phyloP scores from a whole-genome alignment of 1,140 invertebrate genomes.

The Ditylenchus dipsaci region DNA sequence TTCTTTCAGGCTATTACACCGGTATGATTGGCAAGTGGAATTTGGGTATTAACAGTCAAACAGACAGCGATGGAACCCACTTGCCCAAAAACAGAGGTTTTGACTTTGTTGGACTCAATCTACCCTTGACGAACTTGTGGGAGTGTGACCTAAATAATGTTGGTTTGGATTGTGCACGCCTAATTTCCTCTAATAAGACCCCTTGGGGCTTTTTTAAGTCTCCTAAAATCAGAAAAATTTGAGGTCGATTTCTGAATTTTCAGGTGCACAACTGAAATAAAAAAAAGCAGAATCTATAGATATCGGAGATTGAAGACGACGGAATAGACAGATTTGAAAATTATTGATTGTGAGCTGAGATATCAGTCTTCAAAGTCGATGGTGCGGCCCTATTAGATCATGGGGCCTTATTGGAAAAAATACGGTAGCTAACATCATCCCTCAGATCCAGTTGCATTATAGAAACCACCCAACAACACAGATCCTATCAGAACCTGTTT shows the following conservation, averaged over 20 bases:
- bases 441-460: too few species aligned
- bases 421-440: too few species aligned
- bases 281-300: neutral
- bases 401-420: too few species aligned
- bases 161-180: neutral
- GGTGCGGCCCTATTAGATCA: too few species aligned
- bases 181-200: neutral
- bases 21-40: constrained; percentile 43
- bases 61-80: constrained; percentile 38
- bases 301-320: too few species aligned
- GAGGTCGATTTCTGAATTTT: neutral
- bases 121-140: constrained; percentile 35
- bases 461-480: too few species aligned
- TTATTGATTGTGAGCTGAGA: too few species aligned
- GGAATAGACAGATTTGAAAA: too few species aligned
- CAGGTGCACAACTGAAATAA: neutral
- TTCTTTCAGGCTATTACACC: constrained; percentile 23
- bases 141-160: constrained; percentile 12
- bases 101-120: constrained; percentile 49
- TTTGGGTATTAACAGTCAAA: constrained; percentile 47
- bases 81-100: constrained; percentile 47
- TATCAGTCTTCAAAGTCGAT: too few species aligned
- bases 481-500: too few species aligned
- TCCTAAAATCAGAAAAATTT: neutral
- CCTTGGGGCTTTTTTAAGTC: neutral